Base-by-base conservation (phyloP, 2,797 vertebrate species). In the Lindbergichthys nudifrons region DNA sequence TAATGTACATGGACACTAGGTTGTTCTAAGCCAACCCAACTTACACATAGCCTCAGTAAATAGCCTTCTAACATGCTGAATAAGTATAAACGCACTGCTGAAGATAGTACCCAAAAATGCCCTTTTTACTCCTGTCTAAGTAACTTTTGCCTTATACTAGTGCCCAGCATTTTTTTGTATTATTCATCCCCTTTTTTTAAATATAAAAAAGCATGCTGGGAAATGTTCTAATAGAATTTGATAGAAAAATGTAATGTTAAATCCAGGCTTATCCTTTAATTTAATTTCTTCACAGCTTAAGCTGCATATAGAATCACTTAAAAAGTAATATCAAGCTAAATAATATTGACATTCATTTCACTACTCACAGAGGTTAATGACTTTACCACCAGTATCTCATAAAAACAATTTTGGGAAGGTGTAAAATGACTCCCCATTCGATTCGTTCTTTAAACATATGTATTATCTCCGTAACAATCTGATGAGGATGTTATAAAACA, bases 401-500 rank as follows among this genome's bases (percentile, higher is more conserved):
- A 72, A 65, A 73, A 71, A 23, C 11, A 3, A 39, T 26, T 70
- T 60, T 58, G 30, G 46, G 42, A 52, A 0, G 1, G 47, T 51
- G 58, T 48, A 19, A 79, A 81, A 65, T 23, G 65, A 67, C 59
- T 64, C 48, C 51, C 23, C 3, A 14, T 47, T 54, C 50, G 36
- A 57, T 42, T 30, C 26, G 16, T 43, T 65, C 32, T 64, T 57
- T 70, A 46, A 62, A 83, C 83, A 56, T 56, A 18, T 23, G 18
- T 70, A 45, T 54, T 58, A 75, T 83, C 61, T 70, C 61, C 14
- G 10, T 70, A 50, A 71, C 21, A 47, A 81, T 79, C 69, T 67
- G 78, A 82, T 77, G 47, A 70, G 77, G 61, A 42, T 70, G 59
- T 69, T 64, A 60, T 51, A 70, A 76, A 79, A 42, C 32, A 59